Evolutionary conservation across 2,797 vertebrate species (phyloP), one percentile per base, ranked within the genome.

Genomic region (Lepilemur ruficaudatus): DNA sequence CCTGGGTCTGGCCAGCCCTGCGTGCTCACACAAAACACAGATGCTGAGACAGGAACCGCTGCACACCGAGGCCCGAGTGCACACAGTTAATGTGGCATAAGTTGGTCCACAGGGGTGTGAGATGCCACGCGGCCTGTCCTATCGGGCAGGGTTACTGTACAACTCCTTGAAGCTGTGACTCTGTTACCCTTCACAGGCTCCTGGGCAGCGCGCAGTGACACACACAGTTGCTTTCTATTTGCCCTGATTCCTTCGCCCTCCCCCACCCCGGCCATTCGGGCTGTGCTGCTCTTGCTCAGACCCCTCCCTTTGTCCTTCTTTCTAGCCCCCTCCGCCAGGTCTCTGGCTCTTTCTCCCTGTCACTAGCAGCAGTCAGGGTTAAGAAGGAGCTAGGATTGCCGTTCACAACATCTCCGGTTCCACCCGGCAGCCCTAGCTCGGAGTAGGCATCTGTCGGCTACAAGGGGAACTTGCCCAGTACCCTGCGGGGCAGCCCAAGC

Each of bases 151-250:
- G 78, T 82, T 79, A 67, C 35, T 55, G 79, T 82, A 67, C 32
- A 61, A 4, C 72, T 89, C 90, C 85, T 81, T 23, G 43, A 80
- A 92, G 78, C 69, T 93, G 63, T 69, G 85, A 80, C 79, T 90
- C 78, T 43, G 55, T 94, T 80, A 61, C 92, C 94, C 93, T 97
- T 95, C 94, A 95, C 73, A 81, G 95, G 69, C 70, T 61, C 23
- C 38, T 14, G 11, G 78, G 75, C 63, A 83, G 72, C 79, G 70
- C 80, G 73, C 41, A 78, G 30, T 57, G 75, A 94, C 93, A 93
- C 82, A 84, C 76, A 72, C 0, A 2, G 61, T 69, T 95, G 91
- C 76, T 89, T 92, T 93, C 55, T 9, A 20, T 92, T 95, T 86
- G 84, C 72, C 82, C 89, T 55, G 79, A 82, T 89, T 89, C 63